Percentiles rank a stretch among this genome's conserved stretches.
These are phyloP conservation scores for Orussus abietinus DNA, from an alignment of 1,140 invertebrate species.

Conservation along the genomic window DNA sequence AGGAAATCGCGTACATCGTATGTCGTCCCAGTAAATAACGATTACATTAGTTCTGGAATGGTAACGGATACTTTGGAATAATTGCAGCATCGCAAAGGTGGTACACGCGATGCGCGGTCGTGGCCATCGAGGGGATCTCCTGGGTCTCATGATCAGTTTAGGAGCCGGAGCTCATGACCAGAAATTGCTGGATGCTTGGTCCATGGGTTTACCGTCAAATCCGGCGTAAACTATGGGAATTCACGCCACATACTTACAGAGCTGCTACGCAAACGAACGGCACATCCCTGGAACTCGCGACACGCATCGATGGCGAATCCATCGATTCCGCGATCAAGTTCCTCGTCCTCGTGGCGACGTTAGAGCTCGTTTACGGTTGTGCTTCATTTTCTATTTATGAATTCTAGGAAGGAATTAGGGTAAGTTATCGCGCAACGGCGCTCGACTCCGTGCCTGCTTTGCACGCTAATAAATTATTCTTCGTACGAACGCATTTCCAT, in stretches of 20 bases:
- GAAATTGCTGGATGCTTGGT: constrained; percentile 47
- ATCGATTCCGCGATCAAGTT: constrained; percentile 8
- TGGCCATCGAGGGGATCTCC: constrained; percentile 37
- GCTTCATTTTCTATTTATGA: constrained; percentile 26
- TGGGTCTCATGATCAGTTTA: constrained; percentile 46
- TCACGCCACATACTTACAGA: constrained; percentile 9
- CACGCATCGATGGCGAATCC: constrained; percentile 18
- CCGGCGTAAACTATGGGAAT: constrained; percentile 30
- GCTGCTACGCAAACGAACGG: constrained; percentile 12
- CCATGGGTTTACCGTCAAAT: constrained; percentile 45
- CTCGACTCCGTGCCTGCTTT: too few relatives aligned
- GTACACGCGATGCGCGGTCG: constrained; percentile 42
- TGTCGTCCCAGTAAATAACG: too few relatives aligned
- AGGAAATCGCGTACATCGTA: too few relatives aligned
- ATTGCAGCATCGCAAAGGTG: constrained; percentile 48
- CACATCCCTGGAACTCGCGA: constrained; percentile 14
- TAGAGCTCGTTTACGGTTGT: constrained; percentile 26
- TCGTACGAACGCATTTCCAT: too few relatives aligned
- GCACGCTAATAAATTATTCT: too few relatives aligned
- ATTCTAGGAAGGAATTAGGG: too few relatives aligned
- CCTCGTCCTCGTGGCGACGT: constrained; percentile 6
- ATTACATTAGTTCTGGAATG: too few relatives aligned
- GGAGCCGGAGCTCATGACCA: constrained; percentile 48
- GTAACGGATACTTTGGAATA: too few relatives aligned
- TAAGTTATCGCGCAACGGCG: too few relatives aligned